Evolutionary conservation across 1,140 invertebrate species (phyloP).

Genomic region (Brachionus rotundiformis): DNA sequence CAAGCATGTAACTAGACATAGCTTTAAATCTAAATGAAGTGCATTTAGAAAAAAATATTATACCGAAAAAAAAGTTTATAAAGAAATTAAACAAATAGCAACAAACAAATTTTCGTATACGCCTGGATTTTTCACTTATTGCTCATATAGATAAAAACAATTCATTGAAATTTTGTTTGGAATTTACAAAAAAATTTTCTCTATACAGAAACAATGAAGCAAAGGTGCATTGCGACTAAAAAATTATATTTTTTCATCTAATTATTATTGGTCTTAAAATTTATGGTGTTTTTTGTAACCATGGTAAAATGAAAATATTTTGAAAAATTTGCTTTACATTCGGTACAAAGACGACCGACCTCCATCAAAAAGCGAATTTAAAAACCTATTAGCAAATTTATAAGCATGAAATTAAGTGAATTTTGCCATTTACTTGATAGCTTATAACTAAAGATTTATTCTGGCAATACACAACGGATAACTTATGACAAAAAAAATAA

Average conservation of each 20-base stretch:
- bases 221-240: slow-evolving; percentile 28
- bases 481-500: slow-evolving; percentile 34
- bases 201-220: not conserved
- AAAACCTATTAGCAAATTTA: slow-evolving; percentile 31
- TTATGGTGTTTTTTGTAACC: not conserved
- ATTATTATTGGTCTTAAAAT: slow-evolving; percentile 12
- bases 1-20: slow-evolving; percentile 50
- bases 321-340: slow-evolving; percentile 3
- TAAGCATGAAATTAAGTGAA: not conserved
- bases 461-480: not conserved
- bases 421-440: not conserved
- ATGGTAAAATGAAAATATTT: slow-evolving; percentile 39
- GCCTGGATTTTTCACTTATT: slow-evolving; percentile 23
- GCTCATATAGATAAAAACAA: slow-evolving; percentile 10
- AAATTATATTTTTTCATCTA: slow-evolving; percentile 43
- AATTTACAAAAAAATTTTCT: slow-evolving; percentile 2
- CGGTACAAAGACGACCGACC: not conserved
- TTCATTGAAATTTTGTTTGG: slow-evolving; percentile 1
- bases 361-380: not conserved
- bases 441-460: not conserved
- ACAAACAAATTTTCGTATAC: slow-evolving; percentile 9
- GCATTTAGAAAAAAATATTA: not conserved
- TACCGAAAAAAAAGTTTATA: not conserved
- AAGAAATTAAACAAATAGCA: slow-evolving; percentile 28
- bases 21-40: not conserved